Base-by-base conservation (phyloP, 2,797 vertebrate species). In the Alcedo atthis region DNA sequence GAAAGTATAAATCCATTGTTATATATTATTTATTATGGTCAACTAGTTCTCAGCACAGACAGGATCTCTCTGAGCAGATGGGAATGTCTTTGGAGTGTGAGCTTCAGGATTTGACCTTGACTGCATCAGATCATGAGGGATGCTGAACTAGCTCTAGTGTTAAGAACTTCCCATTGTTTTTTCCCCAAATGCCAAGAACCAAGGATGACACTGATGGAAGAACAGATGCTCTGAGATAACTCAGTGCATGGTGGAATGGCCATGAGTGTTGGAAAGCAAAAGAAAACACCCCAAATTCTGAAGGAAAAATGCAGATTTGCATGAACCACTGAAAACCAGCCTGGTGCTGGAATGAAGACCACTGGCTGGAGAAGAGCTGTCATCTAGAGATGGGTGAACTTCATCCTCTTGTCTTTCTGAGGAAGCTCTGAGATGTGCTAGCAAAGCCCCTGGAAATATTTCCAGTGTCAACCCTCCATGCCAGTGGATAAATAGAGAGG, bases 81-180 rank as follows among this genome's bases (percentile, higher is more conserved):
- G 62, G 25, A 62, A 15, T 2, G 6, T 2, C n/a, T 14, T 3
- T 5, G 10, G 20, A 24, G n/a, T 2, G 5, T 26, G 10, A 62
- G 26, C 63, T 54, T 69, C 59, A 26, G 54, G 19, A 22, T 62
- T 5, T 69, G 43, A 71, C 71, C 63, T 55, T 54, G 75, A 4
- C 66, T 54, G 32, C 30, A 40, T 15, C 46, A 35, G 30, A 26
- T 4, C 6, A 26, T 1, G 3, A 40, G n/a, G 61, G 20, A 13
- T 19, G 11, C 15, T 54, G 21, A n/a, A 9, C 40, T 37, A 37
- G 9, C 19, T 12, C 61, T 48, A 9, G 22, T 1, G 3, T 48
- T 79, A 17, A 67, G 67, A 55, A 21, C 21, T 21, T 66, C 25
- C 40, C 48, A 53, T 73, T 15, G 7, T 42, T 86, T 61, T 61